Conservation (phyloP, 2,797 vertebrate species). For the Manis javanica region DNA sequence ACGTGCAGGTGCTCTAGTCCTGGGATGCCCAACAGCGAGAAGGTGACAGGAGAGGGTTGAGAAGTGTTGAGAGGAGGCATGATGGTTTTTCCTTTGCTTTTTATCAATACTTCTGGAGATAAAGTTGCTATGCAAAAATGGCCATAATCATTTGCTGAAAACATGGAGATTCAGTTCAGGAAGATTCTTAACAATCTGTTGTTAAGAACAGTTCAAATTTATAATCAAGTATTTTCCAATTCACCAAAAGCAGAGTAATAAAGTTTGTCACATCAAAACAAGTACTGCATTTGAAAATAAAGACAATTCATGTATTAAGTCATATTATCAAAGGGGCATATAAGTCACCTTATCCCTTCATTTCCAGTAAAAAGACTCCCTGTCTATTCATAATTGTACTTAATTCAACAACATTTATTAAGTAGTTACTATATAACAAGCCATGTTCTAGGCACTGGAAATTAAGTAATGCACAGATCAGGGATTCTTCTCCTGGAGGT, state of each 20-base stretch:
- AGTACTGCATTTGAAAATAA: neutral
- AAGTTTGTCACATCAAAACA: neutral
- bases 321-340: neutral
- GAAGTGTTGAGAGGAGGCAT: conserved; percentile 29
- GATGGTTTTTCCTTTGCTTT: neutral
- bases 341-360: neutral
- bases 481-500: neutral
- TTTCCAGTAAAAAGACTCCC: neutral
- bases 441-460: neutral
- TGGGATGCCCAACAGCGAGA: conserved; percentile 66
- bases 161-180: neutral
- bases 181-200: neutral
- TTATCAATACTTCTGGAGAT: neutral
- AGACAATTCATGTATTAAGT: neutral
- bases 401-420: neutral
- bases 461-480: neutral
- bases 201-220: neutral
- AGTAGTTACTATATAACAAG: neutral
- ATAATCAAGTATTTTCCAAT: neutral
- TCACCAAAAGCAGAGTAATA: neutral
- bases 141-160: neutral
- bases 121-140: neutral
- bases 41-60: neutral
- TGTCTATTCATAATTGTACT: neutral
- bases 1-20: conserved; percentile 61